Conservation (phyloP, 2,888 invertebrate genomes). For the Fragum sueziense region DNA sequence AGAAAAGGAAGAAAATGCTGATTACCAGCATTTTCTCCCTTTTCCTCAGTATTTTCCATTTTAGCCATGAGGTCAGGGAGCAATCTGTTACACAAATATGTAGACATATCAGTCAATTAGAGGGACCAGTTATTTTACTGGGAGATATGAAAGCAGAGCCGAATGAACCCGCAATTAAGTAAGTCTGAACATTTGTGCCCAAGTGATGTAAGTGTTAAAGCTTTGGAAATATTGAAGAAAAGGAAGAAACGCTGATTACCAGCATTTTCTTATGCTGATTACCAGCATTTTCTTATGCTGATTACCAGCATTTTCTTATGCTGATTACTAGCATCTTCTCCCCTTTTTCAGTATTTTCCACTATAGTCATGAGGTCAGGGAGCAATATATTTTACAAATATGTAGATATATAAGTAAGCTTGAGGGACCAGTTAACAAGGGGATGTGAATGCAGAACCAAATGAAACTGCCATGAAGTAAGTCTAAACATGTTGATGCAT, state of each 20-base stretch:
- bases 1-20: too few relatives aligned
- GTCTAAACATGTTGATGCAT: too few relatives aligned
- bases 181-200: slow-evolving; percentile 3
- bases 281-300: background rate
- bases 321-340: too few relatives aligned
- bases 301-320: too few relatives aligned
- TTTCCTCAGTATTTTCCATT: too few relatives aligned
- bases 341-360: too few relatives aligned
- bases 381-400: slow-evolving; percentile 67
- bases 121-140: slow-evolving; percentile 56
- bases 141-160: slow-evolving; percentile 76
- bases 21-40: too few relatives aligned
- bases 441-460: slow-evolving; percentile 74
- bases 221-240: background rate
- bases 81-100: slow-evolving; percentile 67
- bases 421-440: slow-evolving; percentile 67
- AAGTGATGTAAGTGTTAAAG: background rate
- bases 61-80: slow-evolving; percentile 75
- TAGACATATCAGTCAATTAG: slow-evolving; percentile 40
- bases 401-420: slow-evolving; percentile 62
- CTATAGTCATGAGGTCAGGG: slow-evolving; percentile 75
- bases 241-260: background rate
- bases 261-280: background rate
- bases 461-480: slow-evolving; percentile 66
- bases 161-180: slow-evolving; percentile 69